Conservation (phyloP, 2,113 vertebrate genomes). For the Sylvilagus bachmani region DNA sequence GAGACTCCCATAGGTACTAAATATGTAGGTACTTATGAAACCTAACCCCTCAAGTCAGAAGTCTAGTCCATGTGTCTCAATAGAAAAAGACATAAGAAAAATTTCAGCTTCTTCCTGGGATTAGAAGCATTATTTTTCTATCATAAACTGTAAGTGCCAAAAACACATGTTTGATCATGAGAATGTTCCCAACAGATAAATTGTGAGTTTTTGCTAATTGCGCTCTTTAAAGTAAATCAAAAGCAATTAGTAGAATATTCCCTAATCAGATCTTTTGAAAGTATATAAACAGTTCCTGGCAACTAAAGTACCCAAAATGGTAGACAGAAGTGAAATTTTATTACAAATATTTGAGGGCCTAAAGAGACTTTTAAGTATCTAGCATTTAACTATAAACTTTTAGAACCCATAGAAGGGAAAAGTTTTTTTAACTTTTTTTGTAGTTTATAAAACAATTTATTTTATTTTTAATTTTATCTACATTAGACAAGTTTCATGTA, state of each 20-base stretch:
- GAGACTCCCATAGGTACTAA: constrained; percentile 54
- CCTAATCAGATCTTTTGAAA: constrained; percentile 28
- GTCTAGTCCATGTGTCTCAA: background rate
- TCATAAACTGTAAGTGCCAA: background rate
- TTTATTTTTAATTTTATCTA: too few species aligned
- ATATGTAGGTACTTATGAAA: constrained; percentile 36
- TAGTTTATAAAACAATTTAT: too few species aligned
- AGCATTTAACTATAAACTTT: background rate
- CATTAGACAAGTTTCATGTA: too few species aligned
- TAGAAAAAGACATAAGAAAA: constrained; percentile 22
- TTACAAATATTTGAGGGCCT: constrained; percentile 18
- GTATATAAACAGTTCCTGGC: constrained; percentile 10
- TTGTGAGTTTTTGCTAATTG: constrained; percentile 37
- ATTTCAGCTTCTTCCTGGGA: background rate
- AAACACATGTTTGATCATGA: constrained; percentile 54
- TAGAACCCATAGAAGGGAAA: background rate
- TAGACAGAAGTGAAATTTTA: constrained; percentile 31
- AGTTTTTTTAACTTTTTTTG: background rate
- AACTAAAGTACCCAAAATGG: constrained; percentile 19
- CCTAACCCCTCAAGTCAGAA: background rate
- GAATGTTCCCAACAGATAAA: constrained; percentile 40
- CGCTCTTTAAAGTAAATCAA: constrained; percentile 61
- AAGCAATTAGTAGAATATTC: constrained; percentile 43
- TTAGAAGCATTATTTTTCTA: constrained; percentile 36
- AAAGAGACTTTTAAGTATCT: constrained; percentile 41